Base-by-base conservation (phyloP, 2,797 vertebrate genomes). In the Hephaestus fuliginosus region DNA sequence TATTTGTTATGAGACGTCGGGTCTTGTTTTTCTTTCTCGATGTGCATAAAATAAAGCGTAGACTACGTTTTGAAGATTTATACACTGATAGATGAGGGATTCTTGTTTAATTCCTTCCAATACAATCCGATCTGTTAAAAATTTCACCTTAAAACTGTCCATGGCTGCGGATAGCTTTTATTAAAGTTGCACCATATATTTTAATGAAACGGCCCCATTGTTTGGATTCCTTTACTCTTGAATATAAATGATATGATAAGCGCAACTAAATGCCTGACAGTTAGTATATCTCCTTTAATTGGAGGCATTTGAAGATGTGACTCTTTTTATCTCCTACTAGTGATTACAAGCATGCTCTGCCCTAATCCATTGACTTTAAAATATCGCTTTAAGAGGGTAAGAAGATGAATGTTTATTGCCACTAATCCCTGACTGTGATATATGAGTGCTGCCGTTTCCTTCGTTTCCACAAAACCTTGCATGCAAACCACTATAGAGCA, bases 401-500 rank as follows among this genome's bases (percentile, higher is more conserved):
- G 95, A 96, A 95, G 97, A 98, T 96, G 92, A 97, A 98, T 96
- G 95, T 82, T 96, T 95, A 96, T 97, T 94, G 93, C 91, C 90
- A 90, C 93, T 97, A 97, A 97, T 97, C 95, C 93, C 91, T 78
- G 88, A 86, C 86, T 77, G 86, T 96, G 96, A 97, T 97, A 96
- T 95, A 97, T 69, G 88, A 95, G 88, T 20, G 64, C 82, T 63
- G 86, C 70, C 5, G 3, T 76, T 85, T 73, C 44, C 63, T 81
- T 14, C 6, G 56, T 71, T 86, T 74, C 60, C 74, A 58, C 52
- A 89, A 91, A 86, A 92, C 86, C 90, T 89, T 84, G 85, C 88
- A 93, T 87, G 81, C 89, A 94, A 88, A 0, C 76, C 75, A 86
- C 74, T 86, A 74, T 86, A 93, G 85, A 80, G 73, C 90, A 90